These are phyloP conservation scores for Exocentrus adspersus DNA, from an alignment of 2,888 invertebrate genomes.

Conservation along the genomic window DNA sequence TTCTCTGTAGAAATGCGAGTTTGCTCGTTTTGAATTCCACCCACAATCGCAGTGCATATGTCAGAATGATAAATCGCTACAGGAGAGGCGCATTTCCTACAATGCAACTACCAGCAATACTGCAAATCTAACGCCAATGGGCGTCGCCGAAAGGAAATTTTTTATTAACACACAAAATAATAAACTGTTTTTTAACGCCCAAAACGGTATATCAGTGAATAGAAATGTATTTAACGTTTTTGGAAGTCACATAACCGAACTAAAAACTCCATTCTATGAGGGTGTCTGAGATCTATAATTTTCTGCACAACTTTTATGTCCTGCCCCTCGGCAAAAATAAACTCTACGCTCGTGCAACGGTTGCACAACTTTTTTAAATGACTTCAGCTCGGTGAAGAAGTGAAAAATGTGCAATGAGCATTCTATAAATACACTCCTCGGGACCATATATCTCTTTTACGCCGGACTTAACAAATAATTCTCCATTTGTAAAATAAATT, in stretches of 20 bases:
- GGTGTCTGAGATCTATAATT: too few species aligned
- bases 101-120: constrained; percentile 23
- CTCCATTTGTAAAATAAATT: neutral
- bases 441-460: constrained; percentile 2
- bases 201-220: too few species aligned
- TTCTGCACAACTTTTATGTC: too few species aligned
- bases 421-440: constrained; percentile 8
- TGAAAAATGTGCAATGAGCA: constrained; percentile 1
- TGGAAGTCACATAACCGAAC: too few species aligned
- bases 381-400: constrained; percentile 4
- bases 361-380: constrained; percentile 12
- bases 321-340: too few species aligned
- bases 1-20: constrained; percentile 14
- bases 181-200: too few species aligned
- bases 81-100: constrained; percentile 15
- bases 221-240: too few species aligned
- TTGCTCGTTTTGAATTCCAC: constrained; percentile 33
- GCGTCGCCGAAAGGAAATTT: neutral
- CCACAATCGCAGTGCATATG: constrained; percentile 38
- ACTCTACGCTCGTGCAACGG: constrained; percentile 10
- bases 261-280: too few species aligned
- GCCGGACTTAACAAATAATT: constrained; percentile 7
- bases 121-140: constrained; percentile 10
- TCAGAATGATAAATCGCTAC: constrained; percentile 38
- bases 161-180: too few species aligned